Evolutionary conservation across 2,113 vertebrate species (phyloP).

Genomic region (Chionis minor): DNA sequence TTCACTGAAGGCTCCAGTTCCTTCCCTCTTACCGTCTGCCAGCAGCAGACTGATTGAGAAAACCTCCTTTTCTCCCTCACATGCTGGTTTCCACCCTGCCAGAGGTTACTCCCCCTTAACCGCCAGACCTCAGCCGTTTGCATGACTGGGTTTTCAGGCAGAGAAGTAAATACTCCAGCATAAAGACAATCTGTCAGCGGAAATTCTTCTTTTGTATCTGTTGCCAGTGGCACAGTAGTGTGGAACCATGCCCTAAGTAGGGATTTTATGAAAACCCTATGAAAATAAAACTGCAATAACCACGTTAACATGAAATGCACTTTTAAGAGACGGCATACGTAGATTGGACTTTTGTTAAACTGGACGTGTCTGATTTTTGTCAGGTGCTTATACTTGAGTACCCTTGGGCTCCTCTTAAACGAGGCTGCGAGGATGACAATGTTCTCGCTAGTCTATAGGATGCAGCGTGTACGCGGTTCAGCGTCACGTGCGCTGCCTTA

Average conservation of each 20-base stretch:
- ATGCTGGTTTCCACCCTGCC: not conserved
- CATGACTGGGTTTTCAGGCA: fast-evolving
- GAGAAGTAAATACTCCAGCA: not conserved
- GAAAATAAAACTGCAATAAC: not conserved
- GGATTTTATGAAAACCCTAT: not conserved
- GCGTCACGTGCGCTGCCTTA: not conserved
- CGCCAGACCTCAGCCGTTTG: not conserved
- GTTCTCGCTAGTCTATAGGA: not conserved
- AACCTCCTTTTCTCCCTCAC: not conserved
- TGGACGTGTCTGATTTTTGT: not conserved
- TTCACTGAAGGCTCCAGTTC: not conserved
- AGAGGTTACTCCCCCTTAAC: not conserved
- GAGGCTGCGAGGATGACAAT: not conserved
- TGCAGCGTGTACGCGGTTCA: not conserved
- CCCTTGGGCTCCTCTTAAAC: not conserved
- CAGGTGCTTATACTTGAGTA: not conserved
- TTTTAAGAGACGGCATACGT: not conserved
- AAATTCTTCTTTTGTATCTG: not conserved
- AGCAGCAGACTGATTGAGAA: not conserved
- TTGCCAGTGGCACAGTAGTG: fast-evolving
- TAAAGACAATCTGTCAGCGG: not conserved
- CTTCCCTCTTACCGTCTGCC: not conserved
- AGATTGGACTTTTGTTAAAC: not conserved
- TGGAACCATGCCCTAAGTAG: not conserved
- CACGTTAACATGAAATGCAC: fast-evolving